Evolutionary conservation across 2,797 vertebrate species (phyloP).

Genomic region (Cynodonichthys magdalenae): DNA sequence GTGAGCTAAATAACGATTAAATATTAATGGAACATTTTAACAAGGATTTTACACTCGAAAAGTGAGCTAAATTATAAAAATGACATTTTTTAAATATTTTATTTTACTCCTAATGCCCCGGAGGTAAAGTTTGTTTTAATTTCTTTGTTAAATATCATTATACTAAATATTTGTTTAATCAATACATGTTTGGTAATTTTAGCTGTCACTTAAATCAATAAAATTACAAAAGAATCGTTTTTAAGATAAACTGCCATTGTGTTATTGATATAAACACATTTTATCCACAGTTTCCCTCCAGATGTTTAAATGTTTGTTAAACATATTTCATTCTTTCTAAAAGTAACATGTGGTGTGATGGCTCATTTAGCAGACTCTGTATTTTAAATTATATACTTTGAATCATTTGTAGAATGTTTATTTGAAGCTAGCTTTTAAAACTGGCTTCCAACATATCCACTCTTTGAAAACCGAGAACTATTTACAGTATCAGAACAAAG

Average conservation of each 20-base stretch:
- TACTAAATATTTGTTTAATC: too few relatives aligned
- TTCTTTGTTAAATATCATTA: too few relatives aligned
- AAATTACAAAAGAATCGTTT: slow-evolving; percentile 8
- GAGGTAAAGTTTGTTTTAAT: too few relatives aligned
- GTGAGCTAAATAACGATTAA: too few relatives aligned
- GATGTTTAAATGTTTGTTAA: slow-evolving; percentile 18
- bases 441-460: slow-evolving; percentile 13
- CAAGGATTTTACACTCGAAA: too few relatives aligned
- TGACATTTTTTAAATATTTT: too few relatives aligned
- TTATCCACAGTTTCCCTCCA: slow-evolving; percentile 5
- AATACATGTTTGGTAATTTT: too few relatives aligned
- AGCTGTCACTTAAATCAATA: too few relatives aligned
- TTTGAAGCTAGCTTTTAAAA: slow-evolving; percentile 24
- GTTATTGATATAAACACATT: background rate
- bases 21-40: too few relatives aligned
- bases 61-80: too few relatives aligned
- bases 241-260: background rate
- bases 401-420: slow-evolving; percentile 14
- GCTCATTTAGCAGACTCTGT: slow-evolving; percentile 25
- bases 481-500: slow-evolving; percentile 27
- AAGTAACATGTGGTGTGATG: slow-evolving; percentile 26
- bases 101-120: too few relatives aligned
- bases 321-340: slow-evolving; percentile 20
- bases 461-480: background rate
- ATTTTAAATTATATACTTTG: slow-evolving; percentile 31